phyloP scores from a whole-genome alignment of 2,113 vertebrate genomes.

The Pelecanoides urinatrix region DNA sequence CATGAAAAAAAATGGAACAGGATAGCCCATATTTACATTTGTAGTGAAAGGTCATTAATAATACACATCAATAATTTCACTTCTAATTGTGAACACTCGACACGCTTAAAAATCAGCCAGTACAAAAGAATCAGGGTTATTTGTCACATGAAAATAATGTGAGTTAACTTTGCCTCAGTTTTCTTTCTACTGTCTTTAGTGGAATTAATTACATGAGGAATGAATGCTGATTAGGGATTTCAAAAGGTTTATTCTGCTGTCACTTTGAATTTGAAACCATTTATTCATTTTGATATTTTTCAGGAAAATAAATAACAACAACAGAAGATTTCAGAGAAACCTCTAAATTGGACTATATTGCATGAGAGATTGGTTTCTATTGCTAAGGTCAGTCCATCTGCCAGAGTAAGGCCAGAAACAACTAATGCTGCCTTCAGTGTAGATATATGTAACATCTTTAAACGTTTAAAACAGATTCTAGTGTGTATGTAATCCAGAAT shows the following conservation, averaged over 20 bases:
- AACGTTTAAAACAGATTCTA: neutral
- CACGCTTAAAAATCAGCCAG: neutral
- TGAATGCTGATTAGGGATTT: neutral
- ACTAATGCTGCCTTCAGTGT: neutral
- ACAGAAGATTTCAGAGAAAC: neutral
- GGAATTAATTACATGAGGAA: neutral
- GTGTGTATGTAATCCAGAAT: neutral
- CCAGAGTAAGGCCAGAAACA: neutral
- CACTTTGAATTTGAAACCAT: slow-evolving; percentile 2
- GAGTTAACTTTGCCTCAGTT: neutral
- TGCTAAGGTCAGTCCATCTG: neutral
- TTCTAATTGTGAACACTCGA: neutral
- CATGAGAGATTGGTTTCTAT: neutral
- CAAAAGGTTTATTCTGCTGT: neutral
- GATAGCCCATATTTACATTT: neutral
- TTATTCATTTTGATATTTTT: neutral
- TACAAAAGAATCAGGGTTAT: neutral
- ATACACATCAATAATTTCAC: neutral
- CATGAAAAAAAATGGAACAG: neutral
- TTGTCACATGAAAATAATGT: neutral
- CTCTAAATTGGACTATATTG: neutral
- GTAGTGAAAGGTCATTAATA: neutral
- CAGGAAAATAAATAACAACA: neutral
- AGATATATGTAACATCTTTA: neutral
- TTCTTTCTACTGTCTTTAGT: neutral